These are phyloP conservation scores for Myiozetetes cayanensis DNA, from an alignment of 2,113 vertebrate genomes.

Conservation along the genomic window DNA sequence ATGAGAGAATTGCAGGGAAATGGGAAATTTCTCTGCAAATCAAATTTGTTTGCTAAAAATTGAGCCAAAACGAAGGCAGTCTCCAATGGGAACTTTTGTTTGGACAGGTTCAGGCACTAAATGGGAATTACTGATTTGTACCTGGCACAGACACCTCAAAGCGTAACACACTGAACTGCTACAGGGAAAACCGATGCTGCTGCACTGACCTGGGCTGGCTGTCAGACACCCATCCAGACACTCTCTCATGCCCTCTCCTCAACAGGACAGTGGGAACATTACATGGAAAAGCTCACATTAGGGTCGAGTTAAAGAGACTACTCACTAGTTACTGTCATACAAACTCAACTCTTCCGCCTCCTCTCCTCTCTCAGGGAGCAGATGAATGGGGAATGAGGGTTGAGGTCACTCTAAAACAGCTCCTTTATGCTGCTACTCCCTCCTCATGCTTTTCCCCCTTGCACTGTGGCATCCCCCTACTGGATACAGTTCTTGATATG, in stretches of 20 bases:
- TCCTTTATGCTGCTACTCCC: neutral
- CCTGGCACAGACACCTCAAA: neutral
- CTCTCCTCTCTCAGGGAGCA: neutral
- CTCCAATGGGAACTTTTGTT: neutral
- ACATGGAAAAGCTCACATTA: neutral
- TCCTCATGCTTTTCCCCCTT: neutral
- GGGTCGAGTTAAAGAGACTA: neutral
- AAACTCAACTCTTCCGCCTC: neutral
- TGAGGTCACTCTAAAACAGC: neutral
- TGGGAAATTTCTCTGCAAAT: neutral
- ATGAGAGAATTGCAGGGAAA: neutral
- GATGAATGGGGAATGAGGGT: neutral
- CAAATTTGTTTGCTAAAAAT: neutral
- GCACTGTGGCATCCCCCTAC: neutral
- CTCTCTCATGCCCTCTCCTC: neutral
- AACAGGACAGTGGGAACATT: fast-evolving
- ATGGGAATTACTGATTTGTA: neutral
- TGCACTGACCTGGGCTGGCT: neutral
- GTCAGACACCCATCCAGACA: neutral
- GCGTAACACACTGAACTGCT: neutral
- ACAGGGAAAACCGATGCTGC: neutral
- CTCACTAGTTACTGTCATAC: neutral
- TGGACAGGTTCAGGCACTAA: neutral
- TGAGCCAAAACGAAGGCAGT: neutral
- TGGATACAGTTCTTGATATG: neutral